A percentile compares a stretch with the other conserved stretches of the same genome.
Evolutionary conservation across 2,797 vertebrate genomes (phyloP).

Genomic region (Gymnocypris eckloni): DNA sequence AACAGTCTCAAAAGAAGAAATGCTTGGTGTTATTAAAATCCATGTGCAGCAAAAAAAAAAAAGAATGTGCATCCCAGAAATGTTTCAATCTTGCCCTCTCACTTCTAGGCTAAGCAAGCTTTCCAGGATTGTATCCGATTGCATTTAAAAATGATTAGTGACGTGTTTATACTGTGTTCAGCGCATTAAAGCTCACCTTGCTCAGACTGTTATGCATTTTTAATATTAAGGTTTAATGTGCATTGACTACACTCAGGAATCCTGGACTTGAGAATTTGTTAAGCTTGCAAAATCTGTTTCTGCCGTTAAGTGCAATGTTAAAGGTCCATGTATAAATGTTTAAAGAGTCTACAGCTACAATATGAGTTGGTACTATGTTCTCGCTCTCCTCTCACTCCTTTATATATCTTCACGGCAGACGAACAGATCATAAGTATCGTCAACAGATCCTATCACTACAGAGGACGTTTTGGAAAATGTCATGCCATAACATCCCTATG

Average conservation of each 20-base stretch:
- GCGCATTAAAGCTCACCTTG: constrained; percentile 50
- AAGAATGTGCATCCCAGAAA: constrained; percentile 72
- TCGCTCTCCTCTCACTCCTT: constrained; percentile 1
- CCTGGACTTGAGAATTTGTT: constrained; percentile 43
- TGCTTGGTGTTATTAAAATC: constrained; percentile 25
- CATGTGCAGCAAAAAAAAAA: not conserved
- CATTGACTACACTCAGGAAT: constrained; percentile 33
- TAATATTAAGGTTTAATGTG: constrained; percentile 52
- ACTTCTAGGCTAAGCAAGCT: constrained; percentile 53
- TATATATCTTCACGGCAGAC: not conserved
- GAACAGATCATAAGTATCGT: not conserved
- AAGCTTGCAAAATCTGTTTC: constrained; percentile 47
- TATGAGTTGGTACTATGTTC: constrained; percentile 15
- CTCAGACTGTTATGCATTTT: constrained; percentile 53
- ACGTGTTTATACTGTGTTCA: constrained; percentile 22
- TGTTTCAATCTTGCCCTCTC: constrained; percentile 70
- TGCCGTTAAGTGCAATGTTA: constrained; percentile 42
- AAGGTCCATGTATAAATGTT: constrained; percentile 50
- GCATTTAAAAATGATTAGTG: constrained; percentile 35
- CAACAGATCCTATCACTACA: constrained; percentile 5
- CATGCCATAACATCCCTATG: not conserved
- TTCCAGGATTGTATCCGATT: constrained; percentile 53
- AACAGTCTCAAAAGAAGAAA: constrained; percentile 40
- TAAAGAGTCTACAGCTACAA: constrained; percentile 46
- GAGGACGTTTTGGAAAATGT: not conserved